Evolutionary conservation across 2,888 invertebrate species (phyloP), one percentile per base, ranked within the genome.

Genomic region (Terebella lapidaria): DNA sequence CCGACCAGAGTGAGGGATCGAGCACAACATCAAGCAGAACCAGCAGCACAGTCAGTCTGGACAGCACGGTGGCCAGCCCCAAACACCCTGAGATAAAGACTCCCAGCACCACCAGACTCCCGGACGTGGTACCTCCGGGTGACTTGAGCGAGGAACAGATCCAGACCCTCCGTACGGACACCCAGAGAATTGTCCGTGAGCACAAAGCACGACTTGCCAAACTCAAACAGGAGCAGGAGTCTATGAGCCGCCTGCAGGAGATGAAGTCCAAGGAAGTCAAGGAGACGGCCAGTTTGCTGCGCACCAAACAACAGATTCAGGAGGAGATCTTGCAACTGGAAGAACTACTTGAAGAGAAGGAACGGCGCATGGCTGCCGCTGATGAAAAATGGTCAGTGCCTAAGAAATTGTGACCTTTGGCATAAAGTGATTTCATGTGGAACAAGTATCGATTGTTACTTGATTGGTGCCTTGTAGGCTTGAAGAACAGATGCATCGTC

Each of bases 221-320:
- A 22, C 54, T 56, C 42, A 25, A 54, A 55, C 10, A 57, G 35
- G 53, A 61, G 24, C 85, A 85, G 70, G 83, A 85, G 59, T 79
- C 82, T 18, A 73, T 86, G 51, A 82, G 70, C 1, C 63, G 56
- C 24, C 60, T 71, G 51, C 20, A 42, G 10, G 26, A 22, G 24
- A 18, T 61, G 55, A 67, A 62, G 62, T 27, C 56, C 4, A 10
- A 58, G 24, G 70, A 76, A 60, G 71, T 72, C 47, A 71, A 68
- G 45, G 73, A 72, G 47, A 70, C 76, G 18, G 78, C 74, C 1
- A 73, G 75, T 42, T 60, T 78, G 56, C 69, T 76, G 74, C 67
- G 75, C 30, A 65, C 66, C 67, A 75, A 75, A 60, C 69, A 67
- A 28, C 66, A 61, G 25, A 58, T 75, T 4, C 69, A 73, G 62